Evolutionary conservation across 1,140 invertebrate species (phyloP).

Genomic region (Drosophila albomicans): DNA sequence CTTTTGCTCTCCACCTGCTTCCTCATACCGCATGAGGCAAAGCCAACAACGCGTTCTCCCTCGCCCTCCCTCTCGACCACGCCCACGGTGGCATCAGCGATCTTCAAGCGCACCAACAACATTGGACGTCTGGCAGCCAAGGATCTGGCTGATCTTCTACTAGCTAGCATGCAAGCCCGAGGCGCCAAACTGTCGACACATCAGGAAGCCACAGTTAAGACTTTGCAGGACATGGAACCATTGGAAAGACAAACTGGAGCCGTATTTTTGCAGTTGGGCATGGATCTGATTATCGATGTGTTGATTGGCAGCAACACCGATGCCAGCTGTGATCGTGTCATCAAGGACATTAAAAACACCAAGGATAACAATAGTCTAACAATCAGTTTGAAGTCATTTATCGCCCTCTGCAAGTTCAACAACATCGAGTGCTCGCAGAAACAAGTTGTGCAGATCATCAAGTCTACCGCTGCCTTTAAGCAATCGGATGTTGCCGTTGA

Average conservation of each 20-base stretch:
- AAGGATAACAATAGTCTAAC: constrained; percentile 61
- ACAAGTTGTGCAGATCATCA: constrained; percentile 67
- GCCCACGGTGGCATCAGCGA: background rate
- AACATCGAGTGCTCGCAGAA: constrained; percentile 59
- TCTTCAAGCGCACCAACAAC: constrained; percentile 26
- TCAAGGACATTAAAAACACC: constrained; percentile 60
- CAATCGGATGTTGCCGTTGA: background rate
- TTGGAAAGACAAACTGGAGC: constrained; percentile 37
- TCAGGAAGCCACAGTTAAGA: constrained; percentile 56
- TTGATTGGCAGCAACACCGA: constrained; percentile 53
- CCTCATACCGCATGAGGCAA: constrained; percentile 65
- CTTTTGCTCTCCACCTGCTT: constrained; percentile 70
- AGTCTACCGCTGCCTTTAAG: constrained; percentile 34
- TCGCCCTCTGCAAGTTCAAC: constrained; percentile 61
- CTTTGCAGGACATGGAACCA: constrained; percentile 35
- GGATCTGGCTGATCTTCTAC: constrained; percentile 68
- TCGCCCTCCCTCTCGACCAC: background rate
- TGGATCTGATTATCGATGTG: constrained; percentile 70
- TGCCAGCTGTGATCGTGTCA: constrained; percentile 51
- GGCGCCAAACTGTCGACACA: constrained; percentile 30
- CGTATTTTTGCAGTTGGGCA: constrained; percentile 55
- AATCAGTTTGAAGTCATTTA: constrained; percentile 55
- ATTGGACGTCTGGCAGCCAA: constrained; percentile 67
- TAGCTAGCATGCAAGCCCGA: constrained; percentile 70
- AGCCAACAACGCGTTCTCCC: constrained; percentile 42